Percentiles rank a stretch among this genome's conserved stretches.
Evolutionary conservation across 2,113 vertebrate genomes (phyloP).

Genomic region (Nerophis lumbriciformis): DNA sequence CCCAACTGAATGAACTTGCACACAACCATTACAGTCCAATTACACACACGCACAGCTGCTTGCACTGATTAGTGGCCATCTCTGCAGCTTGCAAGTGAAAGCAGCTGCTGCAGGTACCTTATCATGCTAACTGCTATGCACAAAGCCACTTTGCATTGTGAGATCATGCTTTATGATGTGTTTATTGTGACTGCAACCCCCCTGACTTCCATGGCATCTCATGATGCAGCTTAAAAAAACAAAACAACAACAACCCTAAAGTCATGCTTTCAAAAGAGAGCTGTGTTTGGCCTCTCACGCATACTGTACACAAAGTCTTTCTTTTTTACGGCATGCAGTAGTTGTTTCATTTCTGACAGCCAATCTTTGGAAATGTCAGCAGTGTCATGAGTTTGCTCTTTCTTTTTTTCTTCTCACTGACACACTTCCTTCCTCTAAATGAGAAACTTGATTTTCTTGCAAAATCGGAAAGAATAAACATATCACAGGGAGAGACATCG

Average conservation of each 20-base stretch:
- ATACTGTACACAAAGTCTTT: background rate
- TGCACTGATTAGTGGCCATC: slow-evolving; percentile 43
- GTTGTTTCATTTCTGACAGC: slow-evolving; percentile 6
- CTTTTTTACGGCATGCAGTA: background rate
- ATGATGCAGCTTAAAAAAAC: background rate
- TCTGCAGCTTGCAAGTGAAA: slow-evolving; percentile 21
- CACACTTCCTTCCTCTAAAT: slow-evolving; percentile 48
- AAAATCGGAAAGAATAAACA: slow-evolving; percentile 1
- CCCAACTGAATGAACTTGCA: slow-evolving; percentile 11
- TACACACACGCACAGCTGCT: slow-evolving; percentile 42
- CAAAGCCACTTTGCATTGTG: background rate
- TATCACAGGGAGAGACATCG: background rate
- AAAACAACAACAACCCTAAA: background rate
- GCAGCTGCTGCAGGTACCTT: slow-evolving; percentile 24
- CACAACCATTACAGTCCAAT: slow-evolving; percentile 29
- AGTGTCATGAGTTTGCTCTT: background rate
- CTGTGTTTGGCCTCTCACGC: background rate
- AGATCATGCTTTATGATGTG: background rate
- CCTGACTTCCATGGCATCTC: background rate
- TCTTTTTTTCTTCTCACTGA: slow-evolving; percentile 21
- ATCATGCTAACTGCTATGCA: background rate
- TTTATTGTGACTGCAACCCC: background rate
- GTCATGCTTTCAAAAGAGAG: background rate
- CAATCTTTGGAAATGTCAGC: slow-evolving; percentile 3
- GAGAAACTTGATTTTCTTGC: slow-evolving; percentile 14